phyloP scores from a whole-genome alignment of 2,888 invertebrate genomes.

The Octonoba sinensis region DNA sequence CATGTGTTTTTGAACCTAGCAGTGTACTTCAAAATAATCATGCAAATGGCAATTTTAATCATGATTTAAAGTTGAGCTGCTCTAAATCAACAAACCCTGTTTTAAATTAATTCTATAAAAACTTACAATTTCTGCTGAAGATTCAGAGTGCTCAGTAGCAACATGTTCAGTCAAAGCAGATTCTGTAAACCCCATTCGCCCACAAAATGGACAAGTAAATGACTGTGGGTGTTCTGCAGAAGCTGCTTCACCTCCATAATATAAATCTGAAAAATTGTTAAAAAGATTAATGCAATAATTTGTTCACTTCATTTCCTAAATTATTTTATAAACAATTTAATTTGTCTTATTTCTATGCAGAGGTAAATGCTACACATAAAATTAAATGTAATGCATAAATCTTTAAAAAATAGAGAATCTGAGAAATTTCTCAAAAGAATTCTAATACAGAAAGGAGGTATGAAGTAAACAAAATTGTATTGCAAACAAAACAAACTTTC shows the following conservation, averaged over 20 bases:
- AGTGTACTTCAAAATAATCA: no score
- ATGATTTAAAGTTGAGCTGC: no score
- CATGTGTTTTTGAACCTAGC: no score
- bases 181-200: slow-evolving; percentile 95
- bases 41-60: no score
- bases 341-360: no score
- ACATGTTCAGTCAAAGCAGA: slow-evolving; percentile 81
- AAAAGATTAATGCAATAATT: slow-evolving; percentile 10
- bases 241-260: slow-evolving; percentile 94
- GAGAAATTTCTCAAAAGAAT: no score
- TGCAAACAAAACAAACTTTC: no score
- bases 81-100: no score
- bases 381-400: neutral
- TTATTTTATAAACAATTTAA: neutral
- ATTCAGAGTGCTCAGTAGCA: slow-evolving; percentile 89
- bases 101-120: slow-evolving; percentile 9
- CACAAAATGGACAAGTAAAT: slow-evolving; percentile 98
- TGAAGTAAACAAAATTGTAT: no score
- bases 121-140: slow-evolving; percentile 87
- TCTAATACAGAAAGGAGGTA: no score
- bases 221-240: slow-evolving; percentile 91
- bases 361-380: neutral
- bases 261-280: slow-evolving; percentile 78
- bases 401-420: no score
- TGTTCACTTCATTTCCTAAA: neutral